Percentiles rank a stretch among this genome's conserved stretches.
These are phyloP conservation scores for Peribatodes rhomboidaria DNA, from an alignment of 2,888 invertebrate genomes.

Conservation along the genomic window DNA sequence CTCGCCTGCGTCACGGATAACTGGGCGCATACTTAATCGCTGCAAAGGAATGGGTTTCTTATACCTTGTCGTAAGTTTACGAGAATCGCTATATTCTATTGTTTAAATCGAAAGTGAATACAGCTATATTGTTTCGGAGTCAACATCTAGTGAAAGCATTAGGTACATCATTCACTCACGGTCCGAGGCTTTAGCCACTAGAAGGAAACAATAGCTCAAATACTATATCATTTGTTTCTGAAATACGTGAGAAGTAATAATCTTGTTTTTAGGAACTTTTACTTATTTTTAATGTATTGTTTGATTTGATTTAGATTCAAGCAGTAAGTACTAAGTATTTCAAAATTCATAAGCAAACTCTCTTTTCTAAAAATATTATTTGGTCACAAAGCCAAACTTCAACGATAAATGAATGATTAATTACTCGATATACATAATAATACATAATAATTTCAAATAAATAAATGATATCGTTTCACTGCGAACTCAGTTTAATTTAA, in stretches of 20 bases:
- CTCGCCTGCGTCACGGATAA: slow-evolving; percentile 31
- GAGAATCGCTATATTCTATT: not conserved
- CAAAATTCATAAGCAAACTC: no score
- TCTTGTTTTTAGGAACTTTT: not conserved
- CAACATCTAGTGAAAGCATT: not conserved
- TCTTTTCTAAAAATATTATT: no score
- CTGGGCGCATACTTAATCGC: slow-evolving; percentile 31
- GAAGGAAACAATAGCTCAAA: slow-evolving; percentile 9
- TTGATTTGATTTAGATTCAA: no score
- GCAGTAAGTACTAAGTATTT: no score
- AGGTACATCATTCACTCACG: slow-evolving; percentile 8
- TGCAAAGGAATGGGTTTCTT: slow-evolving; percentile 1
- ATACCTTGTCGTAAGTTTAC: not conserved
- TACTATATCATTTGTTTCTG: not conserved
- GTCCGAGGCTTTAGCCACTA: not conserved
- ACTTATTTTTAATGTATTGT: no score
- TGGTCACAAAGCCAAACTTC: not conserved
- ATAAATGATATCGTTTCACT: slow-evolving; percentile 8
- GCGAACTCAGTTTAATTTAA: slow-evolving; percentile 16
- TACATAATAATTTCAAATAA: slow-evolving; percentile 6
- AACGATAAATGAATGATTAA: not conserved
- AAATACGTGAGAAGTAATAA: not conserved
- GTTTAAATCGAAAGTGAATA: not conserved
- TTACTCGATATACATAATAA: not conserved
- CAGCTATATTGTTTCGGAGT: slow-evolving; percentile 3